Conservation (phyloP, 2,113 vertebrate genomes). For the Leptodactylus fuscus region DNA sequence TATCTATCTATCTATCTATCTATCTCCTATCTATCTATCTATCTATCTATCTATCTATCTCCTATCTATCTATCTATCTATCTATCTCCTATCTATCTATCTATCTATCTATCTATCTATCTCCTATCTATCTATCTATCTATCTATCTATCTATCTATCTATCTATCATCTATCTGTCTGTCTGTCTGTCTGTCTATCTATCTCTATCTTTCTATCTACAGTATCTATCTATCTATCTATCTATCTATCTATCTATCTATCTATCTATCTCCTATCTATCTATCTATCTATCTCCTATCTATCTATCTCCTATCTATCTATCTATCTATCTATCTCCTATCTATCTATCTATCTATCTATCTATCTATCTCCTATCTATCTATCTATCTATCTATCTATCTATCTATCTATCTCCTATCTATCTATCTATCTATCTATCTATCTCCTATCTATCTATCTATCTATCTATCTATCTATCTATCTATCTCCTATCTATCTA, state of each 20-base stretch:
- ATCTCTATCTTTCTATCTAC: not conserved
- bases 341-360: slow-evolving; percentile 2
- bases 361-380: not conserved
- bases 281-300: not conserved
- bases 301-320: slow-evolving; percentile 4
- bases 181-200: too few species aligned
- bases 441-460: not conserved
- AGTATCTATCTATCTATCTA: not conserved
- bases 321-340: not conserved
- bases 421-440: slow-evolving; percentile 12
- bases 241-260: not conserved
- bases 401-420: not conserved
- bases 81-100: too few species aligned
- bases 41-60: slow-evolving; percentile 3
- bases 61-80: too few species aligned
- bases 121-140: too few species aligned
- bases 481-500: not conserved
- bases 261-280: not conserved
- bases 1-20: not conserved
- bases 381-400: slow-evolving; percentile 4
- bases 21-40: slow-evolving; percentile 4
- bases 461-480: slow-evolving; percentile 12
- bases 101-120: too few species aligned
- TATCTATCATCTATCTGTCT: not conserved
- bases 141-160: too few species aligned